phyloP scores from a whole-genome alignment of 2,888 invertebrate species.

The Ditylenchus weischeri region DNA sequence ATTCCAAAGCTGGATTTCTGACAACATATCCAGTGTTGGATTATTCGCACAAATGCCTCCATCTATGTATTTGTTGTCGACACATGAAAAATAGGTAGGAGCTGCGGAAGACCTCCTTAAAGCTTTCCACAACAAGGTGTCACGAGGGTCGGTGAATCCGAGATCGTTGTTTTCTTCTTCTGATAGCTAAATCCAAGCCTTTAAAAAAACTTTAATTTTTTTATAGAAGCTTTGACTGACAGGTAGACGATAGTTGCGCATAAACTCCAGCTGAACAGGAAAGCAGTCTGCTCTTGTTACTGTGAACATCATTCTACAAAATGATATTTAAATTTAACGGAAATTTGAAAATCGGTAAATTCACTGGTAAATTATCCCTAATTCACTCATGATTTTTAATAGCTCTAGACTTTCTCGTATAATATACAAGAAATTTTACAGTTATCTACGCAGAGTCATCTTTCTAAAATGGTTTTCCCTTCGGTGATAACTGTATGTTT shows the following conservation, averaged over 20 bases:
- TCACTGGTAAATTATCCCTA: too few species aligned
- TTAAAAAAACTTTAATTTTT: not conserved
- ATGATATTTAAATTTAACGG: too few species aligned
- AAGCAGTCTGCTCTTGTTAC: slow-evolving; percentile 84
- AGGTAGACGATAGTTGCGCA: slow-evolving; percentile 76
- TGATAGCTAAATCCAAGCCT: slow-evolving; percentile 19
- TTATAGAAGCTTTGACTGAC: not conserved
- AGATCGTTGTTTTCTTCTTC: slow-evolving; percentile 49
- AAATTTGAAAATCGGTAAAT: too few species aligned
- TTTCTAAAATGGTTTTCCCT: too few species aligned
- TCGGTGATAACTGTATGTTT: too few species aligned
- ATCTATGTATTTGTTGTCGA: slow-evolving; percentile 58
- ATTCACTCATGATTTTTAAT: too few species aligned
- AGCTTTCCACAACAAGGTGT: slow-evolving; percentile 84
- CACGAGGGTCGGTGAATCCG: slow-evolving; percentile 57
- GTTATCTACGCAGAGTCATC: too few species aligned
- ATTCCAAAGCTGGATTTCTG: slow-evolving; percentile 86
- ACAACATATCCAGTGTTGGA: slow-evolving; percentile 87
- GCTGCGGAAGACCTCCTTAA: slow-evolving; percentile 93
- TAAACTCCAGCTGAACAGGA: slow-evolving; percentile 86
- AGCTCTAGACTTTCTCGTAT: too few species aligned
- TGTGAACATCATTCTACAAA: slow-evolving; percentile 71
- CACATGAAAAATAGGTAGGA: slow-evolving; percentile 80
- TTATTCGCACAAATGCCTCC: slow-evolving; percentile 40
- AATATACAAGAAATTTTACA: too few species aligned